Base-by-base conservation (phyloP, 2,113 vertebrate genomes). In the Dolichotis patagonum region DNA sequence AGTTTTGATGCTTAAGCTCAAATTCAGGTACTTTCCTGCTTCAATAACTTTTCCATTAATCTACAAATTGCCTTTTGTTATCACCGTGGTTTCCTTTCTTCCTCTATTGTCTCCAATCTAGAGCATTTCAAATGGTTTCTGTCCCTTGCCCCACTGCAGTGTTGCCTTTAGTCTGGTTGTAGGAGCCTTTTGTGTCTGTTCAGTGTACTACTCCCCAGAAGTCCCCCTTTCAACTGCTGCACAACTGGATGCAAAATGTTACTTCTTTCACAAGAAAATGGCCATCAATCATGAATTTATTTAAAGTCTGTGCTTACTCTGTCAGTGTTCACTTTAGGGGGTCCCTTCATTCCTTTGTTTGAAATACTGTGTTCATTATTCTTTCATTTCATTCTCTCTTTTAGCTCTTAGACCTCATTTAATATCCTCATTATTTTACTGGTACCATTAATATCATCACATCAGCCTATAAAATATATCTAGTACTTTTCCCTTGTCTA, bases 221-320 rank as follows among this genome's bases (percentile, higher is more conserved):
- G 26, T 30, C 3, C 43, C 41, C 14, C 73, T 84, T 43, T 24
- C 32, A 7, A 35, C 49, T 35, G 38, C 28, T 65, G 16, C 4
- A 52, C 19, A 19, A 32, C 2, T 82, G 20, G 32, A 14, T 85
- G 69, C 80, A 62, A 67, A 65, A 60, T 80, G 13, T 49, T 88
- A 41, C 38, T 88, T 75, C 73, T 91, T 90, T 80, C n/a, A n/a
- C 19, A 85, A 89, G 73, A 65, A 65, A 95, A 58, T 75, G 12
- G 38, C 58, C 41, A 58, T 28, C 35, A 11, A 7, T 85, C 46
- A 43, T 26, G 19, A 24, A 1, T 85, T 88, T 81, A 58, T 87
- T 88, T 46, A 54, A 77, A 58, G 2, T 43, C 54, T 35, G 16
- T 46, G 63, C 73, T 93, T 35, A 80, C 16, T 3, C 20, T 28